These are phyloP conservation scores for Sitophilus oryzae DNA, from an alignment of 1,140 invertebrate species.

Conservation along the genomic window DNA sequence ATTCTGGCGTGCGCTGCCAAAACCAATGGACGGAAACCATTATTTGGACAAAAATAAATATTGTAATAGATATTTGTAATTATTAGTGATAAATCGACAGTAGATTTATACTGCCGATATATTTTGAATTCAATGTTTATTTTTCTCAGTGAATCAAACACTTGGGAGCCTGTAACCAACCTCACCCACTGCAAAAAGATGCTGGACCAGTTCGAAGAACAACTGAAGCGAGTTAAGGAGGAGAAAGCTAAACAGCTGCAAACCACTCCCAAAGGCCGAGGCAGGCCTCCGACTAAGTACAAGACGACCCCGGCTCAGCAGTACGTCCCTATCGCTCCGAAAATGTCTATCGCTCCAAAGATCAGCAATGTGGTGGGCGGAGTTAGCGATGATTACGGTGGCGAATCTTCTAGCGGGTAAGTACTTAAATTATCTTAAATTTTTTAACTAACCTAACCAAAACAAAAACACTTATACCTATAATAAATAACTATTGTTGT, in stretches of 20 bases:
- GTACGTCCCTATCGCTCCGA: slow-evolving; percentile 8
- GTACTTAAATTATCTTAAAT: too few species aligned
- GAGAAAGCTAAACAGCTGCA: slow-evolving; percentile 54
- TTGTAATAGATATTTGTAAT: too few species aligned
- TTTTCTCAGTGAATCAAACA: slow-evolving; percentile 38
- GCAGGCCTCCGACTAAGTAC: slow-evolving; percentile 37
- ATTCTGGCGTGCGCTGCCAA: too few species aligned
- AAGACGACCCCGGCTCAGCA: slow-evolving; percentile 4
- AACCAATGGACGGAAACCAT: too few species aligned
- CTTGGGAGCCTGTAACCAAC: slow-evolving; percentile 72
- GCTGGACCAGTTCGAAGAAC: slow-evolving; percentile 73
- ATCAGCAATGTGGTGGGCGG: slow-evolving; percentile 12
- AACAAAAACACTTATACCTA: background rate
- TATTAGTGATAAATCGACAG: too few species aligned
- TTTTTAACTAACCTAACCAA: background rate
- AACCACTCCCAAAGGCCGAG: slow-evolving; percentile 31
- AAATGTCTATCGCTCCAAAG: background rate
- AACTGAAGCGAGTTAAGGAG: slow-evolving; percentile 67
- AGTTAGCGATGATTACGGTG: slow-evolving; percentile 32
- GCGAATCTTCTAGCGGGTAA: slow-evolving; percentile 15
- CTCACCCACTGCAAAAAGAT: slow-evolving; percentile 67
- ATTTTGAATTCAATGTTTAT: background rate
- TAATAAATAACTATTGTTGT: background rate
- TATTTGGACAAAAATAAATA: too few species aligned
- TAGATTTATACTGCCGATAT: too few species aligned